Conservation (phyloP, 2,113 vertebrate species). For the western clawed frog (Xenopus tropicalis) region UCB_Xtro_10.0 CM004443.2:46303501-46304000, state of each 20-base stretch:
- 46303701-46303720: conserved; percentile 33
- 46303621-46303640: too few species aligned
- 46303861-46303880: conserved; percentile 34
- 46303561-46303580: too few species aligned
- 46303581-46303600: too few species aligned
- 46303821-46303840: conserved; percentile 34
- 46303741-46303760: conserved; percentile 36
- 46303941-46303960: conserved; percentile 27
- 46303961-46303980: conserved; percentile 43
- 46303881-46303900: conserved; percentile 30
- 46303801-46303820: conserved; percentile 27
- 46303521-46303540: too few species aligned
- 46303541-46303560: too few species aligned
- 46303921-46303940: not conserved
- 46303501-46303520: too few species aligned
- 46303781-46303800: conserved; percentile 39
- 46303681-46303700: not conserved
- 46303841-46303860: conserved; percentile 21
- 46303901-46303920: not conserved
- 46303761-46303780: conserved; percentile 35
- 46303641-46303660: too few species aligned
- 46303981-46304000: conserved; percentile 42
- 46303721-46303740: conserved; percentile 28
- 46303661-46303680: too few species aligned
- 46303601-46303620: too few species aligned